Percentiles rank a stretch among this genome's conserved stretches.
Conservation (phyloP, 2,113 vertebrate species). For the Chamaetylas fuelleborni region DNA sequence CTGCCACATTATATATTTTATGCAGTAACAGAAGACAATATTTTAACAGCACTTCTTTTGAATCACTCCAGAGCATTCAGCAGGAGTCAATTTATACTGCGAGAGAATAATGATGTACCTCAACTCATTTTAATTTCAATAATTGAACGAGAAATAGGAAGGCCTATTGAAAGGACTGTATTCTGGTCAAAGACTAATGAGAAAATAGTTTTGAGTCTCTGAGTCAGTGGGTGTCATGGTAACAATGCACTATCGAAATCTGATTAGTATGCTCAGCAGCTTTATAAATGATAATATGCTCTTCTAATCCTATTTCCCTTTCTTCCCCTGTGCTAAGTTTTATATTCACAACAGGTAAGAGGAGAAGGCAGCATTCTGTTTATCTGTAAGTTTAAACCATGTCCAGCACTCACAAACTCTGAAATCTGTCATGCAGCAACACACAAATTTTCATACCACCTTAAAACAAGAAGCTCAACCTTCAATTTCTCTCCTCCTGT, state of each 20-base stretch:
- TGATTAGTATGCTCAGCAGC: slow-evolving; percentile 73
- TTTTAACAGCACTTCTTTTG: slow-evolving; percentile 4
- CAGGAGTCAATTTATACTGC: slow-evolving; percentile 60
- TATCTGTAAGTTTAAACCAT: neutral
- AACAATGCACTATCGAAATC: slow-evolving; percentile 74
- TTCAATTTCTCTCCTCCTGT: neutral
- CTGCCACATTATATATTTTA: neutral
- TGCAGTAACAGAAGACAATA: slow-evolving; percentile 18
- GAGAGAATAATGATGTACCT: slow-evolving; percentile 70
- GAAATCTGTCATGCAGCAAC: neutral
- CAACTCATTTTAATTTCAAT: slow-evolving; percentile 72
- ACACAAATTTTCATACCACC: neutral
- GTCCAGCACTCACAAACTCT: neutral
- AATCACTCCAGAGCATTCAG: slow-evolving; percentile 45
- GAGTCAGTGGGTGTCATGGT: slow-evolving; percentile 74
- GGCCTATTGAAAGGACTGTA: slow-evolving; percentile 70
- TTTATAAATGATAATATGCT: slow-evolving; percentile 43
- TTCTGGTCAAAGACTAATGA: slow-evolving; percentile 77
- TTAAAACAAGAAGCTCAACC: neutral
- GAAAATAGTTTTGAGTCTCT: slow-evolving; percentile 65
- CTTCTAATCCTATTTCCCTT: slow-evolving; percentile 62
- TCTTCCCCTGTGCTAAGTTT: slow-evolving; percentile 42
- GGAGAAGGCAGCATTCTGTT: slow-evolving; percentile 7
- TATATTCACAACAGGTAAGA: slow-evolving; percentile 15
- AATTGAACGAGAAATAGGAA: slow-evolving; percentile 71